Evolutionary conservation across 2,888 invertebrate genomes (phyloP).

Genomic region (Catonia carolina): DNA sequence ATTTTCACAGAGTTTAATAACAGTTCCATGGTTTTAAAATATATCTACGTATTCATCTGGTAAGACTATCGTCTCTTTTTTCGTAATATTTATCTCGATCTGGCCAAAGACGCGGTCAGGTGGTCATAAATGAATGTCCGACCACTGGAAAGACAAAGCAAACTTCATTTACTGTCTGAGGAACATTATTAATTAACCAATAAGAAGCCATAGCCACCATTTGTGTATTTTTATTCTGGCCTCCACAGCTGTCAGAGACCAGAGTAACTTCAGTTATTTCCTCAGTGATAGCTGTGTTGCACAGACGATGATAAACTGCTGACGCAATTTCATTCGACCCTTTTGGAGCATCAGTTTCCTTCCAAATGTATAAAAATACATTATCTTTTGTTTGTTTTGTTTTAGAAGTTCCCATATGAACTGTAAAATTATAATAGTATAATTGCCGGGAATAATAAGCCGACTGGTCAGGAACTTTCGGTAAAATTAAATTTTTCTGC

Average conservation of each 20-base stretch:
- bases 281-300: constrained; percentile 8
- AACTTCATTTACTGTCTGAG: constrained; percentile 6
- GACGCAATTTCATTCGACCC: constrained; percentile 38
- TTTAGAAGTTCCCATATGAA: constrained; percentile 1
- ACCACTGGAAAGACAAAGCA: constrained; percentile 20
- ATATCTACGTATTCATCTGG: constrained; percentile 27
- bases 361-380: constrained; percentile 36
- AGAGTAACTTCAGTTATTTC: constrained; percentile 9
- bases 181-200: constrained; percentile 14
- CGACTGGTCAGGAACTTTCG: too few species aligned
- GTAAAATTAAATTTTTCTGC: not conserved
- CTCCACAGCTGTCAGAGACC: constrained; percentile 19
- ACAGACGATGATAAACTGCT: constrained; percentile 32
- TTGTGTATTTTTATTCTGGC: constrained; percentile 20
- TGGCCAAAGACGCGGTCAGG: constrained; percentile 30
- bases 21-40: constrained; percentile 18
- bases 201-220: constrained; percentile 12
- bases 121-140: constrained; percentile 27
- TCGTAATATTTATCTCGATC: constrained; percentile 27
- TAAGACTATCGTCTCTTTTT: constrained; percentile 25
- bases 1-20: constrained; percentile 23
- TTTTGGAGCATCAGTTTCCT: constrained; percentile 36
- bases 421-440: constrained; percentile 1
- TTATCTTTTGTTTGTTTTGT: too few species aligned
- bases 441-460: too few species aligned